Base-by-base conservation (phyloP, 2,113 vertebrate genomes). In the Baryphthengus martii region DNA sequence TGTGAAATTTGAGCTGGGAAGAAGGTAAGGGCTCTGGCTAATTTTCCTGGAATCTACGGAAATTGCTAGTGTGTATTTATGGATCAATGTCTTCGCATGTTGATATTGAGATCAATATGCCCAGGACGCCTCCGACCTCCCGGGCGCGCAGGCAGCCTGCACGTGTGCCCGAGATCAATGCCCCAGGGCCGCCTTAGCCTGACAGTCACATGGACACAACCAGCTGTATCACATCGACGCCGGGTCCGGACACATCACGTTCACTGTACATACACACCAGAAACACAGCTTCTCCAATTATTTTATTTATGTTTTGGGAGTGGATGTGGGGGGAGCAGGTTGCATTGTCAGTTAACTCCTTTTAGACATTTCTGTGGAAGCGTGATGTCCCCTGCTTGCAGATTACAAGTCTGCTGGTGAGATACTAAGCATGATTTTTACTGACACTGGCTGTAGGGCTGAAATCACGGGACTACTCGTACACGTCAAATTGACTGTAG, bases 191-290 rank as follows among this genome's bases (percentile, higher is more conserved):
- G 35, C 35, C 53, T 6, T 4, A 7, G 68, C 11, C 63, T 3
- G 1, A 0, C 4, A 8, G 26, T 11, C 5, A 19, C 1, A 19
- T 11, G 19, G 1, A 39, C 25, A 31, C 33, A 14, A 4, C 31
- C 7, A 13, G 2, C 3, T 3, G 9, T 3, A 33, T 11, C 35
- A 50, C 17, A 65, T 10, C 53, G 33, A 7, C 8, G 1, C 55
- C 1, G 23, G 4, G 5, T 17, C 49, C 12, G 33, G 49, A 15
- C 33, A 28, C 25, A 28, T 10, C 29, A 6, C 44, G 39, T 21
- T 63, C 45, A 10, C 56, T 15, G 14, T 4, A 63, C 17, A 23
- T 0, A 31, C 0, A 1, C 56, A 55, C 1, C 39, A 90, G 31
- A 62, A 92, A n/a, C 1, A 13, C 9, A 68, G 40, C 40, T 56